phyloP scores from a whole-genome alignment of 2,888 invertebrate genomes.

The Hyposoter dolosus region DNA sequence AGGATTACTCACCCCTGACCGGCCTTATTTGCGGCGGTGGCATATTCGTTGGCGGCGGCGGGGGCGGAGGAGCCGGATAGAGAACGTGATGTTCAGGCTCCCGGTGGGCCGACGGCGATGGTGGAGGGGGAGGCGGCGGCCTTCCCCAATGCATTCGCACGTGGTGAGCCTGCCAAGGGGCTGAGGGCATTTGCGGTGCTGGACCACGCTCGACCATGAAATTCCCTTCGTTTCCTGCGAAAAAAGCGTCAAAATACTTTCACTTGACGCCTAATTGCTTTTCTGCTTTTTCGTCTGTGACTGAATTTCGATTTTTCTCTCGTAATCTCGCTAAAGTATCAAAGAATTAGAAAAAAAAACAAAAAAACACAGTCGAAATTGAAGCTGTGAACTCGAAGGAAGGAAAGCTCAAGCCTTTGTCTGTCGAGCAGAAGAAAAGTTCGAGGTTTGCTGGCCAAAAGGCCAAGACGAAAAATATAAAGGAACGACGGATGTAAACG shows the following conservation, averaged over 20 bases:
- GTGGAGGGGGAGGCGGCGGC: conserved; percentile 74
- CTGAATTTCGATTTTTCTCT: neutral
- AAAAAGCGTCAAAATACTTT: neutral
- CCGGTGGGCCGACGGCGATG: conserved; percentile 50
- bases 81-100: conserved; percentile 76
- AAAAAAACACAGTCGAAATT: neutral
- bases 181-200: conserved; percentile 71
- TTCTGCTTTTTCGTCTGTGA: neutral
- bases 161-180: conserved; percentile 80
- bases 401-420: no score
- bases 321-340: neutral
- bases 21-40: conserved; percentile 80
- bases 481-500: no score
- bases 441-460: neutral
- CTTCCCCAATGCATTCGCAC: conserved; percentile 79
- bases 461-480: neutral
- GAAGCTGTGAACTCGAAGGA: no score
- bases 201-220: conserved; percentile 76
- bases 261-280: neutral
- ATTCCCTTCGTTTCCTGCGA: conserved; percentile 77
- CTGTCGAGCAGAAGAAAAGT: neutral
- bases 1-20: conserved; percentile 74
- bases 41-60: conserved; percentile 79
- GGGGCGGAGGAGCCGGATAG: conserved; percentile 68
- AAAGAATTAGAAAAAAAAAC: neutral